phyloP scores from a whole-genome alignment of 1,140 invertebrate genomes.

The Paracyclopina nana region DNA sequence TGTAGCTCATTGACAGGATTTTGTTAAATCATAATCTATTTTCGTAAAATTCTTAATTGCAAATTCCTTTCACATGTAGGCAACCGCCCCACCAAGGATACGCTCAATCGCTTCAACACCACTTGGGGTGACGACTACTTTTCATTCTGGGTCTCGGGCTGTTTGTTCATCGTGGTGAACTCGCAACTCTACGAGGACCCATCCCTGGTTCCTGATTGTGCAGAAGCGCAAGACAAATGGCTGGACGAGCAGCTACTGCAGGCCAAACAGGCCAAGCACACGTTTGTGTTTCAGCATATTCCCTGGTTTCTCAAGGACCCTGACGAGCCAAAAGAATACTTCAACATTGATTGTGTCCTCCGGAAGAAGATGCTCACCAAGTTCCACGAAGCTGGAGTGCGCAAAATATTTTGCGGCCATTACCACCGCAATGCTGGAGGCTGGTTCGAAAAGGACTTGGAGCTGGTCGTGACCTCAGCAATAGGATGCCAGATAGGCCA shows the following conservation, averaged over 20 bases:
- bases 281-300: slow-evolving; percentile 36
- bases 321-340: slow-evolving; percentile 29
- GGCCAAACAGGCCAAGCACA: slow-evolving; percentile 22
- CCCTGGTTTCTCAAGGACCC: slow-evolving; percentile 30
- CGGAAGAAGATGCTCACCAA: slow-evolving; percentile 28
- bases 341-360: slow-evolving; percentile 26
- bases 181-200: slow-evolving; percentile 30
- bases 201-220: slow-evolving; percentile 23
- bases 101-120: slow-evolving; percentile 26
- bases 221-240: slow-evolving; percentile 29
- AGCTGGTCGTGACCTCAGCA: slow-evolving; percentile 33
- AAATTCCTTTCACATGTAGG: too few species aligned
- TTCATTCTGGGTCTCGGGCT: slow-evolving; percentile 32
- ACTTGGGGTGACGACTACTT: slow-evolving; percentile 37
- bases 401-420: slow-evolving; percentile 36
- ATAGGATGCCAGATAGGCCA: slow-evolving; percentile 30
- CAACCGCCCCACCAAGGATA: slow-evolving; percentile 28
- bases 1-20: too few species aligned
- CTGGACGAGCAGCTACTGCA: slow-evolving; percentile 25
- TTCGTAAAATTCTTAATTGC: too few species aligned
- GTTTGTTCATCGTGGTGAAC: slow-evolving; percentile 35
- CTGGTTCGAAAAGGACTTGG: slow-evolving; percentile 26
- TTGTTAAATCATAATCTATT: too few species aligned
- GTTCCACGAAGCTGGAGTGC: slow-evolving; percentile 28
- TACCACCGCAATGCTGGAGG: slow-evolving; percentile 35